A percentile compares a stretch with the other conserved stretches of the same genome.
phyloP scores from a whole-genome alignment of 1,140 invertebrate species.

The Lordiphosa mommai region DNA sequence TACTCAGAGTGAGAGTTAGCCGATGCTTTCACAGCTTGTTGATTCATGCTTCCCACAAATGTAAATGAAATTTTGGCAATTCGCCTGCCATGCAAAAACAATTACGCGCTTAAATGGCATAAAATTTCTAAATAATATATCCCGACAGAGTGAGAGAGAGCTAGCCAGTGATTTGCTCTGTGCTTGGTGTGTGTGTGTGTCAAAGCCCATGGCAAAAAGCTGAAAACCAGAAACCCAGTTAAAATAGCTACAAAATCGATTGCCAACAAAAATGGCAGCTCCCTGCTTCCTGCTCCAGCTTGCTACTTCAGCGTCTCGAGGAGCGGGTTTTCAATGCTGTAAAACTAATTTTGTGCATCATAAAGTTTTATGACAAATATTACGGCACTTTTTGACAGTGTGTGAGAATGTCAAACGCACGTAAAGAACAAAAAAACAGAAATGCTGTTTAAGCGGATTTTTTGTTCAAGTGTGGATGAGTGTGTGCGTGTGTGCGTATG shows the following conservation, averaged over 20 bases:
- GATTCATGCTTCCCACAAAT: constrained; percentile 21
- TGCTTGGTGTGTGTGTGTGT: constrained; percentile 1
- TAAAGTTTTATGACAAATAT: constrained; percentile 75
- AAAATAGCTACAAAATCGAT: constrained; percentile 39
- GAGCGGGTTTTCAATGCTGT: constrained; percentile 50
- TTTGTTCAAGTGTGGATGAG: constrained; percentile 6
- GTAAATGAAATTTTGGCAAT: constrained; percentile 59
- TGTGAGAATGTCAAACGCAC: constrained; percentile 60
- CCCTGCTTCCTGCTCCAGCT: neutral
- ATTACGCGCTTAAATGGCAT: constrained; percentile 69
- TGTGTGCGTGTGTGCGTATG: constrained; percentile 7
- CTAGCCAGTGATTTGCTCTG: neutral
- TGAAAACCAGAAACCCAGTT: constrained; percentile 24
- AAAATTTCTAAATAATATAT: constrained; percentile 71
- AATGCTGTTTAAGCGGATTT: constrained; percentile 62
- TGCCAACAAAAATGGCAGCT: constrained; percentile 18
- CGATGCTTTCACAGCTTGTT: neutral
- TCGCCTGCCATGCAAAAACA: constrained; percentile 49
- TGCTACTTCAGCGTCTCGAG: neutral
- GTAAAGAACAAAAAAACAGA: constrained; percentile 20
- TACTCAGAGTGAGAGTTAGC: too few species aligned
- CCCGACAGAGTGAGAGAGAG: constrained; percentile 4
- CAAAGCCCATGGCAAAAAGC: neutral
- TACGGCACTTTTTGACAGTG: constrained; percentile 65
- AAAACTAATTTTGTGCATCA: constrained; percentile 75